Percentiles rank a stretch among this genome's conserved stretches.
phyloP scores from a whole-genome alignment of 2,888 invertebrate species.

The Smittia aterrima region DNA sequence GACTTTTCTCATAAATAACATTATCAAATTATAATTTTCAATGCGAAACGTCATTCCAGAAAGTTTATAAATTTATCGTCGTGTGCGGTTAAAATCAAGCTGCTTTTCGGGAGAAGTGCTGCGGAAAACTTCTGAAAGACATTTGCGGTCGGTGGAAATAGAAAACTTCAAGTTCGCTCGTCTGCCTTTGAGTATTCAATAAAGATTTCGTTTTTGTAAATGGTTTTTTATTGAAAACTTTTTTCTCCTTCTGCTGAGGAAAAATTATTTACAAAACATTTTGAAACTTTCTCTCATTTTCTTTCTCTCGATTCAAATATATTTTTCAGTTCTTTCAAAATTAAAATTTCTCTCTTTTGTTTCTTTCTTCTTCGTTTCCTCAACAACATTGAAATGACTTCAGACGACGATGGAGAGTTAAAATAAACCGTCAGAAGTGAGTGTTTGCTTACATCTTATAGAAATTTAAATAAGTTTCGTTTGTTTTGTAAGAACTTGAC shows the following conservation, averaged over 20 bases:
- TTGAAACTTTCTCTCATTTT: slow-evolving; percentile 12
- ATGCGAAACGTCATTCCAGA: slow-evolving; percentile 12
- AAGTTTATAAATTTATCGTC: slow-evolving; percentile 15
- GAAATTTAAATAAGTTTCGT: slow-evolving; percentile 8
- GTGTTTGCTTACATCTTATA: background rate
- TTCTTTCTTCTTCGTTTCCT: background rate
- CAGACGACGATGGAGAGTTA: background rate
- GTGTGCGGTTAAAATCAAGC: background rate
- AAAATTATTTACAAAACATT: slow-evolving; percentile 19
- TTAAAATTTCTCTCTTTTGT: background rate
- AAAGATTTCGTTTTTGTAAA: background rate
- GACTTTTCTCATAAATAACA: slow-evolving; percentile 29
- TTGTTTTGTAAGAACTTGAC: slow-evolving; percentile 4
- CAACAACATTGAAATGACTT: background rate
- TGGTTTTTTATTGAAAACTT: slow-evolving; percentile 20
- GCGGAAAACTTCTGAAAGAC: background rate
- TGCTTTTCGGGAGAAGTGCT: background rate
- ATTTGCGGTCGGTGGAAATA: slow-evolving; percentile 16
- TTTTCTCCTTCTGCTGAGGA: background rate
- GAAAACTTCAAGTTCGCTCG: slow-evolving; percentile 4
- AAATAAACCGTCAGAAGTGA: background rate
- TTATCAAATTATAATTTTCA: slow-evolving; percentile 29
- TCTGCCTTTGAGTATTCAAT: slow-evolving; percentile 23
- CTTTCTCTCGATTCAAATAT: slow-evolving; percentile 10
- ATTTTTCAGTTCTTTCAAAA: slow-evolving; percentile 11